Evolutionary conservation across 2,797 vertebrate species (phyloP).

Genomic region (Myripristis jacobus): DNA sequence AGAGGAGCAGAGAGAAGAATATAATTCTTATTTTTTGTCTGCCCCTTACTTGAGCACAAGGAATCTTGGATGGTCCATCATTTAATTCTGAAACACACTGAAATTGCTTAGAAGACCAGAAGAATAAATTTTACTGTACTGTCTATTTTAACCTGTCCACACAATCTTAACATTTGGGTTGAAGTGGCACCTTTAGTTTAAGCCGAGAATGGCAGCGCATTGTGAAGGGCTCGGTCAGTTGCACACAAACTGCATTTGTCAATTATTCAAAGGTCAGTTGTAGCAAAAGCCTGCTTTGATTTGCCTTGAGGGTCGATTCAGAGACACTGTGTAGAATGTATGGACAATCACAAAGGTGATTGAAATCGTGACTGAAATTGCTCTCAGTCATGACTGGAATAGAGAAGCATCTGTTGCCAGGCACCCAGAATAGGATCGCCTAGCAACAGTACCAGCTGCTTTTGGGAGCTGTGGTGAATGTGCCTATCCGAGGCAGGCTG

Average conservation of each 20-base stretch:
- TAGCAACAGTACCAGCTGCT: constrained; percentile 82
- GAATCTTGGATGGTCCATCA: too few species aligned
- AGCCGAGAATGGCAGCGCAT: constrained; percentile 39
- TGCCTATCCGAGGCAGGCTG: constrained; percentile 42
- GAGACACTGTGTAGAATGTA: constrained; percentile 32
- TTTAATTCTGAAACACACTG: too few species aligned
- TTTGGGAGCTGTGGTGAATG: constrained; percentile 56
- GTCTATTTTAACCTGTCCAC: background rate
- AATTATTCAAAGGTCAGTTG: constrained; percentile 24
- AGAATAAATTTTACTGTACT: background rate
- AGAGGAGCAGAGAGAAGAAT: too few species aligned
- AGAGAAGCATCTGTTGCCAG: constrained; percentile 84
- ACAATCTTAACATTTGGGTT: constrained; percentile 20
- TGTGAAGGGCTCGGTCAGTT: constrained; percentile 24
- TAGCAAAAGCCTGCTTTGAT: constrained; percentile 29
- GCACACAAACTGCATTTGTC: constrained; percentile 3
- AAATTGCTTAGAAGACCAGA: too few species aligned
- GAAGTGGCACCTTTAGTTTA: constrained; percentile 28
- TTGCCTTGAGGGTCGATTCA: constrained; percentile 44
- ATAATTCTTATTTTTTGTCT: too few species aligned
- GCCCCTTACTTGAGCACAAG: too few species aligned
- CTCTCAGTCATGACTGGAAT: constrained; percentile 78
- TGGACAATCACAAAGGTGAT: constrained; percentile 71
- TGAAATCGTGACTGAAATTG: constrained; percentile 71
- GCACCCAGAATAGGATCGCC: constrained; percentile 80